Percentiles rank a stretch among this genome's conserved stretches.
phyloP scores from a whole-genome alignment of 1,140 invertebrate species.

The Cherax quadricarinatus region DNA sequence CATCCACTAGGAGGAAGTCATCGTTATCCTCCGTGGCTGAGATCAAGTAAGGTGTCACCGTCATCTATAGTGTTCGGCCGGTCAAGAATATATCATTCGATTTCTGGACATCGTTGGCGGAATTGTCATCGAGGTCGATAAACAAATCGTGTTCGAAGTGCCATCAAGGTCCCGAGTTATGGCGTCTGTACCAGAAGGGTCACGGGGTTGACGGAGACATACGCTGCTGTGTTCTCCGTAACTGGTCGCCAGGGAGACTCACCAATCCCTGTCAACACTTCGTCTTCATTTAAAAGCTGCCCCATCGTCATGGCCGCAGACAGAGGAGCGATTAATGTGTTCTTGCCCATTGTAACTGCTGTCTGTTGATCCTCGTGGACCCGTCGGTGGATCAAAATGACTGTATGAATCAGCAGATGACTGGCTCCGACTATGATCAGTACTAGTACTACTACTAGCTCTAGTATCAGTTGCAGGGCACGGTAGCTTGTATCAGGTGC shows the following conservation, averaged over 20 bases:
- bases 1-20: slow-evolving; percentile 49
- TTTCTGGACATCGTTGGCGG: not conserved
- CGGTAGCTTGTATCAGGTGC: slow-evolving; percentile 25
- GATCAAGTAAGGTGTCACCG: slow-evolving; percentile 37
- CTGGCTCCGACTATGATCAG: not conserved
- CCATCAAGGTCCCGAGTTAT: too few species aligned
- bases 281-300: slow-evolving; percentile 54
- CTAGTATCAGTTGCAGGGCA: not conserved
- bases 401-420: slow-evolving; percentile 17
- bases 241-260: slow-evolving; percentile 31
- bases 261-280: slow-evolving; percentile 23
- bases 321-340: slow-evolving; percentile 51
- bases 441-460: not conserved
- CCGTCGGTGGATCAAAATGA: not conserved
- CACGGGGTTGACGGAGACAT: not conserved
- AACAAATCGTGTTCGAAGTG: slow-evolving; percentile 37
- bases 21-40: slow-evolving; percentile 54
- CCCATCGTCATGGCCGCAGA: slow-evolving; percentile 64
- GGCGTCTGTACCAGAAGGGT: not conserved
- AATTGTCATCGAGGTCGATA: slow-evolving; percentile 25
- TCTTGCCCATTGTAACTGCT: slow-evolving; percentile 25
- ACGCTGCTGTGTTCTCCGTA: not conserved
- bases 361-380: slow-evolving; percentile 26
- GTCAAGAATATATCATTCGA: not conserved
- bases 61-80: slow-evolving; percentile 9